Evolutionary conservation across 2,113 vertebrate species (phyloP).

Genomic region (Rhinogobius similis): DNA sequence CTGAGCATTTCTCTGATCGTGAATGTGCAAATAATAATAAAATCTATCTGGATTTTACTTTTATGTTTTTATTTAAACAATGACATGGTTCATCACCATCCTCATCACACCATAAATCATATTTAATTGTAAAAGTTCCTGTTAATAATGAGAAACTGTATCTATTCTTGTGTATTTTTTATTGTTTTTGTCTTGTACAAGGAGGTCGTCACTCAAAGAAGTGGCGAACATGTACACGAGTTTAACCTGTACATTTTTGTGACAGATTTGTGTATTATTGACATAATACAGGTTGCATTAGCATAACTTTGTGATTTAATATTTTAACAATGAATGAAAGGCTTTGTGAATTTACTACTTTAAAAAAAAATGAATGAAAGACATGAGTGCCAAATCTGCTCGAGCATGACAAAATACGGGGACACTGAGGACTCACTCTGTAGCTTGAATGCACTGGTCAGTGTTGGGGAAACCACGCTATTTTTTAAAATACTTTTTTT

Average conservation of each 20-base stretch:
- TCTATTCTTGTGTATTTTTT: conserved; percentile 40
- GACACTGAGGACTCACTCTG: conserved; percentile 40
- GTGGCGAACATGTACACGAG: conserved; percentile 45
- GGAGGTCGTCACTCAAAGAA: conserved; percentile 39
- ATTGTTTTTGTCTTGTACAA: conserved; percentile 40
- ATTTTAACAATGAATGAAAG: conserved; percentile 10
- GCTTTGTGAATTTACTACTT: conserved; percentile 10
- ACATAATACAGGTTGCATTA: conserved; percentile 43
- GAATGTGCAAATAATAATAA: conserved; percentile 42
- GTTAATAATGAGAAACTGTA: conserved; percentile 59
- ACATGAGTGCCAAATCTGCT: conserved; percentile 76
- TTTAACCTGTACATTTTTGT: conserved; percentile 54
- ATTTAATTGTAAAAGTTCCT: conserved; percentile 42
- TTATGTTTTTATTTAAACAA: conserved; percentile 14
- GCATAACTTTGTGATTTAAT: conserved; percentile 58
- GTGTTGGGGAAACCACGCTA: conserved; percentile 52
- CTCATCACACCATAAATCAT: conserved; percentile 8
- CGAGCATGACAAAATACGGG: conserved; percentile 49
- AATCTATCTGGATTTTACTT: conserved; percentile 15
- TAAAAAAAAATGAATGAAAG: conserved; percentile 33
- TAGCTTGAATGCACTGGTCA: conserved; percentile 61
- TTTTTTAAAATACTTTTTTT: conserved; percentile 55
- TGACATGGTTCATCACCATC: conserved; percentile 33
- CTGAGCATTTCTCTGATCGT: conserved; percentile 36
- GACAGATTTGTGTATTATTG: conserved; percentile 59